A percentile compares a stretch with the other conserved stretches of the same genome.
Conservation (phyloP, 2,797 vertebrate genomes). For the Thamnophis elegans region DNA sequence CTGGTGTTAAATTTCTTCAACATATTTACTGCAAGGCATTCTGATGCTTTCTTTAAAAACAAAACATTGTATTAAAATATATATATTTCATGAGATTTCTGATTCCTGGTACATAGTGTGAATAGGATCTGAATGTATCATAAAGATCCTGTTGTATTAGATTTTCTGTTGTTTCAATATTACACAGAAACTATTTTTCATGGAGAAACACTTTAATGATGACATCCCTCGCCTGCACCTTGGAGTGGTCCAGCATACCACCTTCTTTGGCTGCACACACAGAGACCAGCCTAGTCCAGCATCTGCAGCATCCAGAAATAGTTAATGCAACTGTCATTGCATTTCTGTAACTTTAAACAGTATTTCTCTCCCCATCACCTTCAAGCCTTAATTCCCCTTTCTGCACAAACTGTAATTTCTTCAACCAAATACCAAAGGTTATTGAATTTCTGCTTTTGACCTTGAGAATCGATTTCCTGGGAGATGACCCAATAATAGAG, state of each 20-base stretch:
- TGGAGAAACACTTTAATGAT: neutral
- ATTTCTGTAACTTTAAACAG: constrained; percentile 29
- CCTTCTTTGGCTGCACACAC: neutral
- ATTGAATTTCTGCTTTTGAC: constrained; percentile 47
- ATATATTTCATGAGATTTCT: constrained; percentile 28
- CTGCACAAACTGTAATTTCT: constrained; percentile 51
- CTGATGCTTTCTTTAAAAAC: constrained; percentile 41
- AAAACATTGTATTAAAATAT: constrained; percentile 44
- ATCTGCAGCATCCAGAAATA: constrained; percentile 48
- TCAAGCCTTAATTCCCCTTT: constrained; percentile 71
- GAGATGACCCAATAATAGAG: neutral
- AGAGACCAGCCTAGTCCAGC: constrained; percentile 23
- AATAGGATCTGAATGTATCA: constrained; percentile 31
- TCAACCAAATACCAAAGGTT: constrained; percentile 60
- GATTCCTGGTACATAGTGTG: constrained; percentile 56
- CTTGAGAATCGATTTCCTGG: constrained; percentile 52
- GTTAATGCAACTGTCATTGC: constrained; percentile 17
- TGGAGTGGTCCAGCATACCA: neutral
- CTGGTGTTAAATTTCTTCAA: constrained; percentile 17
- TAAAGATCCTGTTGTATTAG: neutral
- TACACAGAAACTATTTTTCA: neutral
- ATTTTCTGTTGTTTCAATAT: constrained; percentile 23
- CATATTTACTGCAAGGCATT: constrained; percentile 37
- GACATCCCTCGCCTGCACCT: neutral
- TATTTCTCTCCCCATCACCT: constrained; percentile 68